Conservation (phyloP, 2,888 invertebrate genomes). For the Leptinotarsa rubiginosa region DNA sequence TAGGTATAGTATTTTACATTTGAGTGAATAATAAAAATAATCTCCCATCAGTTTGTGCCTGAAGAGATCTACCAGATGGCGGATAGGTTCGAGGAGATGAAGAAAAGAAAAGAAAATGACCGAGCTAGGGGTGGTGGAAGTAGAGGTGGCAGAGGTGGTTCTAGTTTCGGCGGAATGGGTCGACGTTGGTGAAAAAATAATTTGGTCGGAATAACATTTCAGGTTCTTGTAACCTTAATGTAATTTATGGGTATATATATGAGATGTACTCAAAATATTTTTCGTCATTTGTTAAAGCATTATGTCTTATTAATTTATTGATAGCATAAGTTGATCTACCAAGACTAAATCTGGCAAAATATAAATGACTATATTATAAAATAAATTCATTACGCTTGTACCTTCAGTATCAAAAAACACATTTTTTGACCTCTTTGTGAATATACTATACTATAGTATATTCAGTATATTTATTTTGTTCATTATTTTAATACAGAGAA, state of each 20-base stretch:
- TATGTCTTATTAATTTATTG: neutral
- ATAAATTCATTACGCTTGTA: too few relatives aligned
- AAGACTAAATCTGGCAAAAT: too few relatives aligned
- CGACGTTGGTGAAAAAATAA: conserved; percentile 35
- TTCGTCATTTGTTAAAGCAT: neutral
- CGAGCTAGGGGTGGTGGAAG: conserved; percentile 60
- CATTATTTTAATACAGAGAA: too few relatives aligned
- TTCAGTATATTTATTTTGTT: too few relatives aligned
- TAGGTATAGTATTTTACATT: too few relatives aligned
- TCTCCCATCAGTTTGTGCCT: conserved; percentile 75
- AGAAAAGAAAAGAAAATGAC: conserved; percentile 68
- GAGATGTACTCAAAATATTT: neutral
- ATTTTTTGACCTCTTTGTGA: too few relatives aligned
- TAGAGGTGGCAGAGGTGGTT: conserved; percentile 57
- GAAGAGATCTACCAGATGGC: conserved; percentile 82
- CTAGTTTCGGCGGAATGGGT: conserved; percentile 46
- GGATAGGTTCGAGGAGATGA: conserved; percentile 77
- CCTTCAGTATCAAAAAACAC: too few relatives aligned
- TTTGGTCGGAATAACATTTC: neutral
- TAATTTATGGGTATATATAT: too few relatives aligned
- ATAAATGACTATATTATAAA: too few relatives aligned
- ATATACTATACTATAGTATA: too few relatives aligned
- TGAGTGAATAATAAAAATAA: too few relatives aligned
- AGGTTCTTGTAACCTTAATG: neutral
- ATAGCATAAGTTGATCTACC: neutral